phyloP scores from a whole-genome alignment of 2,888 invertebrate genomes.

The Sussaba pulchella region DNA sequence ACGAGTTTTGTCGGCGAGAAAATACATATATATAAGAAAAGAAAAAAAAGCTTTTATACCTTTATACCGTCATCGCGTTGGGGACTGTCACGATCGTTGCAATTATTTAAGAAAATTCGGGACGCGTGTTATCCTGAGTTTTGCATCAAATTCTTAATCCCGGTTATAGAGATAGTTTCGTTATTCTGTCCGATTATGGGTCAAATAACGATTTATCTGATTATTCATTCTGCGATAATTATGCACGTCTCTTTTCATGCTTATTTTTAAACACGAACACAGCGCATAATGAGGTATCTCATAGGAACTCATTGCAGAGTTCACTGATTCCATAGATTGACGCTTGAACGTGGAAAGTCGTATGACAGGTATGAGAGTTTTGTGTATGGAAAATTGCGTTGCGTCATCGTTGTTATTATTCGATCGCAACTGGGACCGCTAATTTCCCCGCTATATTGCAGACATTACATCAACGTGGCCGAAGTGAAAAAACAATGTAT shows the following conservation, averaged over 20 bases:
- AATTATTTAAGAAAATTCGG: constrained; percentile 38
- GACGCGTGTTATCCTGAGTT: constrained; percentile 42
- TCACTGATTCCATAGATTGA: constrained; percentile 51
- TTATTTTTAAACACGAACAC: too few species aligned
- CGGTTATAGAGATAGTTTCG: too few species aligned
- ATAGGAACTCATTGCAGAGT: constrained; percentile 32
- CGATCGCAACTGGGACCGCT: background rate
- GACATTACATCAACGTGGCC: background rate
- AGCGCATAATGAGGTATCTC: too few species aligned
- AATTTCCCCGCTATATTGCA: background rate
- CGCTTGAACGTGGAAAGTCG: constrained; percentile 23
- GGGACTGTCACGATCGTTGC: constrained; percentile 21
- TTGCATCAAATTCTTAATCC: too few species aligned
- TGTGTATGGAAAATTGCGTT: constrained; percentile 19
- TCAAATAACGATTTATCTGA: too few species aligned
- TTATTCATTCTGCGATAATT: constrained; percentile 49
- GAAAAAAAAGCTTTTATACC: constrained; percentile 36
- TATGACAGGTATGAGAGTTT: constrained; percentile 30
- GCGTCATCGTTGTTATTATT: constrained; percentile 50
- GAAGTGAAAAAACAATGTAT: too few species aligned
- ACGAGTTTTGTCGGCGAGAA: constrained; percentile 32
- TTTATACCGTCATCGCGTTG: background rate
- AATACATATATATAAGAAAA: background rate
- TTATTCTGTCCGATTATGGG: too few species aligned
- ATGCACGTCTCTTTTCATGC: constrained; percentile 19